Evolutionary conservation across 2,888 invertebrate genomes (phyloP).

Genomic region (Phyllotreta cruciferae): DNA sequence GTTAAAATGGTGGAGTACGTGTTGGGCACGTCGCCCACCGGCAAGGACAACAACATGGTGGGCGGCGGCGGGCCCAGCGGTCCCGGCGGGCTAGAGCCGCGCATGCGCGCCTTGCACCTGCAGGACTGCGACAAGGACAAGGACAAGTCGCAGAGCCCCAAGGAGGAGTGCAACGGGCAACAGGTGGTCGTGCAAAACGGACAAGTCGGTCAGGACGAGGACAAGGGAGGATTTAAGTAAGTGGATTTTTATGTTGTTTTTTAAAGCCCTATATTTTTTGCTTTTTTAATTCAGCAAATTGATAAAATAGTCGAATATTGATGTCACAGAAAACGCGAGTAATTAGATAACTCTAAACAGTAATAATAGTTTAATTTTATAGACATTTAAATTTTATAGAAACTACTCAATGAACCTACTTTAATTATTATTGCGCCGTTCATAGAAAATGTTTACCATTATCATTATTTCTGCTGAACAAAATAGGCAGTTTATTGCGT

Average conservation of each 20-base stretch:
- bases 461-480: no score
- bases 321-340: no score
- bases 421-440: no score
- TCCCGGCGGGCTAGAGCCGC: constrained; percentile 66
- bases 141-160: constrained; percentile 64
- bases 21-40: constrained; percentile 88
- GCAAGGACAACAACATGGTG: constrained; percentile 66
- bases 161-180: constrained; percentile 50
- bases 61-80: constrained; percentile 36
- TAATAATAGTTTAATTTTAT: no score
- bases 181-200: constrained; percentile 62
- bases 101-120: constrained; percentile 70
- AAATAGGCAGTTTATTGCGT: no score
- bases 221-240: constrained; percentile 89
- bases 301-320: no score
- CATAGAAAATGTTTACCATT: no score
- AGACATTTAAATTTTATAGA: no score
- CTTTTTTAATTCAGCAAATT: not conserved
- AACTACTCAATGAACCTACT: no score
- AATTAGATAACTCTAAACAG: no score
- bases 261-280: not conserved
- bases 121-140: constrained; percentile 64
- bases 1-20: constrained; percentile 99
- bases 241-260: constrained; percentile 55
- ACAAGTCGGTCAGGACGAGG: constrained; percentile 65